These are phyloP conservation scores for Ateles fusciceps DNA, from an alignment of 2,797 vertebrate genomes.

Conservation along the genomic window DNA sequence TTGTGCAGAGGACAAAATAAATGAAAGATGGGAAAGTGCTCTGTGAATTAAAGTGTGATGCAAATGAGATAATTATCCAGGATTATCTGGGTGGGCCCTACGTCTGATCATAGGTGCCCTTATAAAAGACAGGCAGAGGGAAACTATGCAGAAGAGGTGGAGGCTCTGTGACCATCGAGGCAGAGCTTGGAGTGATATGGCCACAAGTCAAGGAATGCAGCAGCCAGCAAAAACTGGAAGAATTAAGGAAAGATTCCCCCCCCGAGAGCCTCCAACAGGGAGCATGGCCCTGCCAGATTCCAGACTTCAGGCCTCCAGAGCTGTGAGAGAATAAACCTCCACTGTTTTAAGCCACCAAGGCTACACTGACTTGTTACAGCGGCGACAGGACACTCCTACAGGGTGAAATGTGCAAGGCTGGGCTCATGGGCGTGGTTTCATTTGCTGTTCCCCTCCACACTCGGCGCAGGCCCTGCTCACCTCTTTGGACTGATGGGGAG, in stretches of 20 bases:
- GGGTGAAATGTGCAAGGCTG: no score
- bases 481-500: neutral
- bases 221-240: neutral
- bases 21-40: no score
- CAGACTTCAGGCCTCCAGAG: neutral
- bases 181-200: neutral
- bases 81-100: no score
- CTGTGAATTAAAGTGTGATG: neutral
- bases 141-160: neutral
- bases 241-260: neutral
- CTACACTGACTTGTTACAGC: neutral
- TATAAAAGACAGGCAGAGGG: neutral
- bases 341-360: neutral
- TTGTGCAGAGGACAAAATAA: neutral
- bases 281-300: no score
- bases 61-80: neutral
- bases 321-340: neutral
- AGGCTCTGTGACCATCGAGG: fast-evolving
- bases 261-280: no score
- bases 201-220: neutral
- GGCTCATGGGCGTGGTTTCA: neutral
- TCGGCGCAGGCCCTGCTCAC: no score
- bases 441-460: neutral
- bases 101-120: neutral
- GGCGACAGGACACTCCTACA: neutral